Evolutionary conservation across 2,113 vertebrate species (phyloP).

Genomic region (Mystacornis crossleyi): DNA sequence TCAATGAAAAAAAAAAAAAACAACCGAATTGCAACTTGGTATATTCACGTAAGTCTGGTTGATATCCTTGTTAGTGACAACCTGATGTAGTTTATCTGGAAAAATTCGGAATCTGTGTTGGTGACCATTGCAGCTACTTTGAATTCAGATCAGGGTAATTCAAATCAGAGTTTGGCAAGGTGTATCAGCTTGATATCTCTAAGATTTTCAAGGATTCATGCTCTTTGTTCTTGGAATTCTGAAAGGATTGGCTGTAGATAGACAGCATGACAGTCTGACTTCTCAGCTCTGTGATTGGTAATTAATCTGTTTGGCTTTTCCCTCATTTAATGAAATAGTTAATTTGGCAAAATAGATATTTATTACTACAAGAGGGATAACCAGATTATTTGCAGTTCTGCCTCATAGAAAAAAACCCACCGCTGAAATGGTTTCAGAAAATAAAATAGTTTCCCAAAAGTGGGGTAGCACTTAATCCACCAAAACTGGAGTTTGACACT

Average conservation of each 20-base stretch:
- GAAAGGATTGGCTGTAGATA: neutral
- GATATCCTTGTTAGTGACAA: neutral
- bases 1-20: neutral
- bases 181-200: neutral
- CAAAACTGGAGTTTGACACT: neutral
- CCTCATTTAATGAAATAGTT: neutral
- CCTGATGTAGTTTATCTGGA: neutral
- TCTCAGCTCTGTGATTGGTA: neutral
- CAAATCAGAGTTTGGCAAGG: neutral
- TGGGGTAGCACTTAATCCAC: neutral
- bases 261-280: neutral
- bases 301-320: neutral
- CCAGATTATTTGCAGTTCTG: neutral
- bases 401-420: neutral
- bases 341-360: neutral
- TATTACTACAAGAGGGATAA: neutral
- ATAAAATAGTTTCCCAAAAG: neutral
- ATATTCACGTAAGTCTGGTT: neutral
- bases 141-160: neutral
- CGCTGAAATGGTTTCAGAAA: neutral
- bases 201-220: neutral
- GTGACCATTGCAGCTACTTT: neutral
- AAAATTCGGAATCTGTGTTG: neutral
- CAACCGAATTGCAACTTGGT: neutral
- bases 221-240: conserved; percentile 4